Conservation (phyloP, 2,888 invertebrate genomes). For the Drosophila niveifrons region DNA sequence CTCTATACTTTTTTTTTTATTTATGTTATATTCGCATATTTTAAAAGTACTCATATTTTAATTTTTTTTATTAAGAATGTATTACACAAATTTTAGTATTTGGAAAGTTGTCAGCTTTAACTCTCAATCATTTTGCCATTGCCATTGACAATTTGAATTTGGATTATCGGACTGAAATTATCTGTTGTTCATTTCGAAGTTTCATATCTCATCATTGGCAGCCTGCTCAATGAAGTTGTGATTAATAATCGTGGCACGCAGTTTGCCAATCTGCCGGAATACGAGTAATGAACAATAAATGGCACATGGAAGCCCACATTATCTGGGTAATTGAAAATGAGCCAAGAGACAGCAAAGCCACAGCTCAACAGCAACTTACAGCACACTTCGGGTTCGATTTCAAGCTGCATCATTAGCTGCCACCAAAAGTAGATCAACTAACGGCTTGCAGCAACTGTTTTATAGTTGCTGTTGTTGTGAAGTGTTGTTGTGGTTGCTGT, state of each 20-base stretch:
- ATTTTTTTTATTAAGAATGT: no score
- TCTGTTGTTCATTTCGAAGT: not conserved
- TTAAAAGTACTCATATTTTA: no score
- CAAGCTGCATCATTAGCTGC: slow-evolving; percentile 62
- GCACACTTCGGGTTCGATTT: slow-evolving; percentile 23
- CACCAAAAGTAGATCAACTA: slow-evolving; percentile 73
- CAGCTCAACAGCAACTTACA: slow-evolving; percentile 13
- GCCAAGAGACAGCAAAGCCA: slow-evolving; percentile 26
- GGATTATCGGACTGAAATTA: not conserved
- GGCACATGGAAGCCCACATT: slow-evolving; percentile 62
- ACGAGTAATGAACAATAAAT: slow-evolving; percentile 74
- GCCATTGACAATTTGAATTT: not conserved
- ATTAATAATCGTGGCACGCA: slow-evolving; percentile 23
- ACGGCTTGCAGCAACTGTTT: slow-evolving; percentile 53
- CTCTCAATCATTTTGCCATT: not conserved
- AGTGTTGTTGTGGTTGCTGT: slow-evolving; percentile 4
- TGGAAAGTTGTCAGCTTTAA: not conserved
- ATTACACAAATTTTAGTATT: no score
- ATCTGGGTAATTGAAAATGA: slow-evolving; percentile 67
- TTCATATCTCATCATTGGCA: slow-evolving; percentile 8
- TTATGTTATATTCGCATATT: no score
- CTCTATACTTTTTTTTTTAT: no score
- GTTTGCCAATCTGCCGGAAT: slow-evolving; percentile 53
- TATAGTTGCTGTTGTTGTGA: not conserved
- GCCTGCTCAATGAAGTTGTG: slow-evolving; percentile 27